Evolutionary conservation across 2,888 invertebrate genomes (phyloP).

Genomic region (Stenodera caucasica): DNA sequence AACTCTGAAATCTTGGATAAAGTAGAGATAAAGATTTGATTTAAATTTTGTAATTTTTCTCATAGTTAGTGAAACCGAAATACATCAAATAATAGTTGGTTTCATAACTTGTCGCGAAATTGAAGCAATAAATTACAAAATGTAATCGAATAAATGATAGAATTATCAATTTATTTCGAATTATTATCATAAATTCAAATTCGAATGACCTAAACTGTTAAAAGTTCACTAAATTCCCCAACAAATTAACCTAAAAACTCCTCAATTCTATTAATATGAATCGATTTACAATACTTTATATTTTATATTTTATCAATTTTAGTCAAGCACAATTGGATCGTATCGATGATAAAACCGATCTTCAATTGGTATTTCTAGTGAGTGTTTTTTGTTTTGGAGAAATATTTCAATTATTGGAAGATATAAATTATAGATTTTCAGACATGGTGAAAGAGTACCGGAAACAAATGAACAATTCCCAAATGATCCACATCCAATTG

Average conservation of each 20-base stretch:
- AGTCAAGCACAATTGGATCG: neutral
- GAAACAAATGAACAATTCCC: slow-evolving; percentile 63
- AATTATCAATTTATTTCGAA: neutral
- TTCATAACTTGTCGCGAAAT: neutral
- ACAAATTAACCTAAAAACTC: slow-evolving; percentile 20
- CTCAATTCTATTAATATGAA: neutral
- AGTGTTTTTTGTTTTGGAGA: neutral
- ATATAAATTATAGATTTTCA: slow-evolving; percentile 61
- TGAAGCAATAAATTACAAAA: too few relatives aligned
- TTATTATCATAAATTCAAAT: neutral
- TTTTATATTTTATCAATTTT: neutral
- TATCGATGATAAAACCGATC: slow-evolving; percentile 11
- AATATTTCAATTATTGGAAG: neutral
- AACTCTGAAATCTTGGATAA: too few relatives aligned
- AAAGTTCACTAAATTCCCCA: neutral
- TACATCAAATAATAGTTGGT: neutral
- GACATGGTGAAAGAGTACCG: slow-evolving; percentile 76
- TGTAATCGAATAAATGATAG: too few relatives aligned
- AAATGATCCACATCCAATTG: slow-evolving; percentile 64
- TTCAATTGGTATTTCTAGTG: slow-evolving; percentile 18
- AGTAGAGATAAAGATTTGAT: neutral
- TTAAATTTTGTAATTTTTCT: too few relatives aligned
- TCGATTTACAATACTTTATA: neutral
- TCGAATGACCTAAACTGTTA: neutral
- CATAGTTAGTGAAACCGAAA: too few relatives aligned